Evolutionary conservation across 2,888 invertebrate genomes (phyloP).

Genomic region (Petrophora chlorosata): DNA sequence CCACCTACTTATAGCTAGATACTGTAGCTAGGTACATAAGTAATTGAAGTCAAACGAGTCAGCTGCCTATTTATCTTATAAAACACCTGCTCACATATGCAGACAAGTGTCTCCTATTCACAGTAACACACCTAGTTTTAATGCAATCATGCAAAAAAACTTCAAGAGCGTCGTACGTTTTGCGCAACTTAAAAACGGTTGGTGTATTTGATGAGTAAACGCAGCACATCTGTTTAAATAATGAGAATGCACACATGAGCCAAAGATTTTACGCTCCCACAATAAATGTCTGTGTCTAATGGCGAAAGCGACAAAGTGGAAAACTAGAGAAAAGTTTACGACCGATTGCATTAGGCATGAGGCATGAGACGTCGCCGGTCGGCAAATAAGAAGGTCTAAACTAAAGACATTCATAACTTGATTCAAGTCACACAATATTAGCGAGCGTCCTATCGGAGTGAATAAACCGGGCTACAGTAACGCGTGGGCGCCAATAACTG

Average conservation of each 20-base stretch:
- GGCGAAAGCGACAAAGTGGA: slow-evolving; percentile 46
- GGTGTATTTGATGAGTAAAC: slow-evolving; percentile 62
- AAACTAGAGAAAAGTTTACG: slow-evolving; percentile 30
- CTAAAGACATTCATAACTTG: neutral
- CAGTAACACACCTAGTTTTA: slow-evolving; percentile 31
- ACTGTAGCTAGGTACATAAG: neutral
- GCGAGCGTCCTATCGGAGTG: slow-evolving; percentile 21
- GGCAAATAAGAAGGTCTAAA: neutral
- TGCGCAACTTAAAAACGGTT: slow-evolving; percentile 58
- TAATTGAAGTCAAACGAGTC: slow-evolving; percentile 20
- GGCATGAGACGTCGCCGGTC: slow-evolving; percentile 1
- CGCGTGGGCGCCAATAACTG: slow-evolving; percentile 62
- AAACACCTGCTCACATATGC: slow-evolving; percentile 24
- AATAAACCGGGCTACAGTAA: slow-evolving; percentile 40
- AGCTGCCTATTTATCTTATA: slow-evolving; percentile 24
- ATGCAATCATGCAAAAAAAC: slow-evolving; percentile 45
- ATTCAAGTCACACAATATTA: slow-evolving; percentile 2
- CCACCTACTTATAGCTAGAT: no score
- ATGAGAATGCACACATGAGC: slow-evolving; percentile 42
- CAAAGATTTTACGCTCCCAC: slow-evolving; percentile 53
- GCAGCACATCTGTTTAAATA: slow-evolving; percentile 60
- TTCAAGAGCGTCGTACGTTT: slow-evolving; percentile 44
- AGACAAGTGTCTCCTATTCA: slow-evolving; percentile 19
- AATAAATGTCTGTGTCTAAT: slow-evolving; percentile 50
- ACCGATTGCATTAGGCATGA: slow-evolving; percentile 14